A percentile compares a stretch with the other conserved stretches of the same genome.
Conservation (phyloP, 2,113 vertebrate species). For the Pycnonotus jocosus region DNA sequence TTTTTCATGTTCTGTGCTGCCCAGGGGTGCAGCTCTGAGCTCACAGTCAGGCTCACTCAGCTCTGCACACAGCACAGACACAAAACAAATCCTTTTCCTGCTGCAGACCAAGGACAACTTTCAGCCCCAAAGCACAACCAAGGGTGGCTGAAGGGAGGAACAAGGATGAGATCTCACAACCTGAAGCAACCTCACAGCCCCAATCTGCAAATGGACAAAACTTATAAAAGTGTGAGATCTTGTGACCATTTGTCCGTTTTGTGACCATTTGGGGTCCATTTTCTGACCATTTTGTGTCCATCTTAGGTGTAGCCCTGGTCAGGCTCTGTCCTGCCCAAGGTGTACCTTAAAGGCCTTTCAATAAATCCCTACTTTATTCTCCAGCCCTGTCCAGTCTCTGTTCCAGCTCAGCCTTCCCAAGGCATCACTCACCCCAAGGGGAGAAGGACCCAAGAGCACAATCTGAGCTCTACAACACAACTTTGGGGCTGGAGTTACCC, state of each 20-base stretch:
- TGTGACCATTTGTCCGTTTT: background rate
- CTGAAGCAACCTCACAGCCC: too few species aligned
- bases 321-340: background rate
- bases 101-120: too few species aligned
- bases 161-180: background rate
- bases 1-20: background rate
- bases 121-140: too few species aligned
- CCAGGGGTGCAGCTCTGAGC: background rate
- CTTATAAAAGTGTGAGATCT: background rate
- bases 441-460: background rate
- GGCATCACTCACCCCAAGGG: accelerated
- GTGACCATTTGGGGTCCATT: too few species aligned
- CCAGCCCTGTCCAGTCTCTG: background rate
- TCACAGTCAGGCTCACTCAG: background rate
- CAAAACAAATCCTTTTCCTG: background rate
- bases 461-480: background rate
- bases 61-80: background rate
- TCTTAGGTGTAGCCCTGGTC: background rate
- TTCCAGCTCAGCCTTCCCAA: background rate
- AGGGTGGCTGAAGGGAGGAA: background rate
- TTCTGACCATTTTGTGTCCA: background rate
- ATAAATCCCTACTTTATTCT: background rate
- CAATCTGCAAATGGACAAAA: background rate
- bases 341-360: background rate
- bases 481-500: background rate